A percentile compares a stretch with the other conserved stretches of the same genome.
phyloP scores from a whole-genome alignment of 2,797 vertebrate species.

The Pteropus rufus region DNA sequence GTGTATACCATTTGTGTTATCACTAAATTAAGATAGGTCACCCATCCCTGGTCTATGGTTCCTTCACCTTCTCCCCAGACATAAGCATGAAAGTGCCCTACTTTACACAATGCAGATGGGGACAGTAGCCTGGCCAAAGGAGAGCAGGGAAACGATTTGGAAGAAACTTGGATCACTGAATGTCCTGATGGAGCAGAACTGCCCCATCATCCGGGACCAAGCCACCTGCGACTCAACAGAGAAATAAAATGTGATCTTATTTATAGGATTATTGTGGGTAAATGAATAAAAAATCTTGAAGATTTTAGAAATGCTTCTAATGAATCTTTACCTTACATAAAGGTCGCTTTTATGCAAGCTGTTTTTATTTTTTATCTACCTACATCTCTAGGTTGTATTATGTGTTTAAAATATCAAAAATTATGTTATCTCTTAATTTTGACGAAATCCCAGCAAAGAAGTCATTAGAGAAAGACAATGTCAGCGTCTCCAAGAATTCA shows the following conservation, averaged over 20 bases:
- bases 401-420: background rate
- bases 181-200: background rate
- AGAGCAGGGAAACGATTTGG: background rate
- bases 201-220: background rate
- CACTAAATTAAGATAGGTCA: background rate
- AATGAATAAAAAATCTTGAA: background rate
- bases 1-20: background rate
- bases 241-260: background rate
- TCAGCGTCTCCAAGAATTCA: background rate
- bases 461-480: background rate
- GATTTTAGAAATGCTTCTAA: background rate
- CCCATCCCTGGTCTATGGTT: background rate
- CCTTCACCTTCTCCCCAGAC: background rate
- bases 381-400: background rate
- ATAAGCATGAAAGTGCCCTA: background rate
- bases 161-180: background rate
- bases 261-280: background rate
- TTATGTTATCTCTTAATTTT: background rate
- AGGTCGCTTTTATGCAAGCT: background rate
- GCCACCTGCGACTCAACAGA: background rate
- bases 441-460: background rate
- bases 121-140: background rate
- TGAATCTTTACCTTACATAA: background rate
- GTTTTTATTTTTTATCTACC: background rate
- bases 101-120: background rate